Conservation (phyloP, 2,113 vertebrate genomes). For the Irena cyanogastra region DNA sequence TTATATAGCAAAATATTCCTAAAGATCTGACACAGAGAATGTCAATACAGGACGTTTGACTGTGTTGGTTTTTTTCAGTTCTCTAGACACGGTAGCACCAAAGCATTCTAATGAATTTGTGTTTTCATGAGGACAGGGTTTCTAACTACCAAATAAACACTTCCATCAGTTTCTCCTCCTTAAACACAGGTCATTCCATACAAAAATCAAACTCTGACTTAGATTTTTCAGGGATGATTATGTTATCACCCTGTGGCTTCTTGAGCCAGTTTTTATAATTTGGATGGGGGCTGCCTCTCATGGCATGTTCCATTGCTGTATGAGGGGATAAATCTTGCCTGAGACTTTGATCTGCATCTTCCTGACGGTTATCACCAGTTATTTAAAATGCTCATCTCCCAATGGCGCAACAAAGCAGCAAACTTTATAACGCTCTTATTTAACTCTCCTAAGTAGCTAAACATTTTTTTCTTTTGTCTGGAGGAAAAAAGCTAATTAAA, state of each 20-base stretch:
- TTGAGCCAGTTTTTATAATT: neutral
- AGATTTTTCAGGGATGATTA: neutral
- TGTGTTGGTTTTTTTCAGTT: neutral
- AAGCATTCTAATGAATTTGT: neutral
- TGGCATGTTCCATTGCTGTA: neutral
- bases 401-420: neutral
- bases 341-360: neutral
- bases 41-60: neutral
- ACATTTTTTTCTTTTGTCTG: neutral
- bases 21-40: neutral
- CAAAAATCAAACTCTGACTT: neutral
- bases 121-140: neutral
- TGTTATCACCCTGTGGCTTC: neutral
- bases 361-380: accelerated
- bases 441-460: neutral
- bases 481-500: constrained; percentile 2
- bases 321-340: neutral
- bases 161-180: neutral
- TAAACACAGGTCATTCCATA: neutral
- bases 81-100: neutral
- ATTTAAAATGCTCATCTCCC: neutral
- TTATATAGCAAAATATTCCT: neutral
- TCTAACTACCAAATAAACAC: neutral
- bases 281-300: neutral
- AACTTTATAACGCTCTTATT: neutral